These are phyloP conservation scores for Drosophila limbata DNA, from an alignment of 2,888 invertebrate genomes.

Conservation along the genomic window DNA sequence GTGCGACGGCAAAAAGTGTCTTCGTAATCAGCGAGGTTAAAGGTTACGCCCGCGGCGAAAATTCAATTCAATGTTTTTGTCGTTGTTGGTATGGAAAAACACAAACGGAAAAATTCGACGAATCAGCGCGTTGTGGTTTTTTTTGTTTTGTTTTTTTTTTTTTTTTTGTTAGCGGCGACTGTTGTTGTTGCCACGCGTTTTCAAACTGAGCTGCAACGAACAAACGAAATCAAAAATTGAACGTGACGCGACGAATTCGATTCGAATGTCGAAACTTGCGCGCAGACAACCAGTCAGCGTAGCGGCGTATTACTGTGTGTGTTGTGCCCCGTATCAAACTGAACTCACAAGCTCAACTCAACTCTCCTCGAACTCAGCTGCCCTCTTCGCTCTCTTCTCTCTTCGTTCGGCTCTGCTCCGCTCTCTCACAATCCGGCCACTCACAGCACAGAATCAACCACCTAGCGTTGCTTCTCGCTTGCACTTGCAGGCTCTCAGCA, in stretches of 20 bases:
- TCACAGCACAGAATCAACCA: constrained; percentile 38
- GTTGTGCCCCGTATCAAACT: constrained; percentile 34
- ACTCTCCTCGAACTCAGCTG: constrained; percentile 11
- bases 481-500: constrained; percentile 13
- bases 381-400: background rate
- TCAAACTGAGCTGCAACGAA: constrained; percentile 43
- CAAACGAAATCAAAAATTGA: constrained; percentile 41
- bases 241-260: constrained; percentile 30
- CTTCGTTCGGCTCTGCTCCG: background rate
- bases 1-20: constrained; percentile 41
- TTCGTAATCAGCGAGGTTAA: constrained; percentile 59
- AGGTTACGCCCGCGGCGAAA: constrained; percentile 63
- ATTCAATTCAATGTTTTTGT: constrained; percentile 37
- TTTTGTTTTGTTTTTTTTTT: background rate
- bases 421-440: constrained; percentile 9
- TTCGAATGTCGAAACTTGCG: constrained; percentile 46
- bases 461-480: constrained; percentile 32
- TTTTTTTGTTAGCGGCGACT: constrained; percentile 20
- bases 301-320: constrained; percentile 72
- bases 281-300: constrained; percentile 69
- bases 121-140: constrained; percentile 19
- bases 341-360: constrained; percentile 28
- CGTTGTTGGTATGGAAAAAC: constrained; percentile 20
- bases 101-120: constrained; percentile 53
- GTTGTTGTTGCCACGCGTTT: constrained; percentile 62